These are phyloP conservation scores for Patella depressa DNA, from an alignment of 2,888 invertebrate species.

Conservation along the genomic window DNA sequence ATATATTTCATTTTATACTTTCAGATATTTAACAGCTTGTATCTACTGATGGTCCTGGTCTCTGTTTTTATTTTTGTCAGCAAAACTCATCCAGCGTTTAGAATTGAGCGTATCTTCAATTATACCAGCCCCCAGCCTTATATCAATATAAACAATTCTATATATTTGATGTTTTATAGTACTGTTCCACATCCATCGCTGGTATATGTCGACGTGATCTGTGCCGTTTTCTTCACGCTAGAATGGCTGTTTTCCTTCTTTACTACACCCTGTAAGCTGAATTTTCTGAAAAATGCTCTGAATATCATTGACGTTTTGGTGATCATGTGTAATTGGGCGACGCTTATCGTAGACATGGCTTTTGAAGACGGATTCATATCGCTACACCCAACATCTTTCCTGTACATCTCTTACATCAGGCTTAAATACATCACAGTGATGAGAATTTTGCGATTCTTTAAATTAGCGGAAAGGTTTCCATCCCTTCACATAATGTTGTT, in stretches of 20 bases:
- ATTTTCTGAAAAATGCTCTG: neutral
- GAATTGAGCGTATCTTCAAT: slow-evolving; percentile 9
- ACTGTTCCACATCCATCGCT: slow-evolving; percentile 1
- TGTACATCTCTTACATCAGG: neutral
- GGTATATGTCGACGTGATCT: slow-evolving; percentile 9
- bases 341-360: neutral
- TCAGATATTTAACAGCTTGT: slow-evolving; percentile 41
- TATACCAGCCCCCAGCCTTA: neutral
- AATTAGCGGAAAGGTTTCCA: slow-evolving; percentile 27
- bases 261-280: neutral
- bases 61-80: slow-evolving; percentile 41
- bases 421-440: neutral
- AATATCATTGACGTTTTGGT: neutral
- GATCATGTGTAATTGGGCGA: neutral
- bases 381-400: neutral
- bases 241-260: slow-evolving; percentile 10
- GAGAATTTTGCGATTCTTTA: slow-evolving; percentile 26
- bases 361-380: neutral
- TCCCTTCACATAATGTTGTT: slow-evolving; percentile 54
- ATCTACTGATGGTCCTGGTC: slow-evolving; percentile 35
- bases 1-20: slow-evolving; percentile 13
- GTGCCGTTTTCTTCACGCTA: slow-evolving; percentile 17
- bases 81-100: slow-evolving; percentile 39
- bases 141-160: neutral
- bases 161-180: slow-evolving; percentile 6